These are phyloP conservation scores for Colinus virginianus DNA, from an alignment of 2,113 vertebrate species.

Conservation along the genomic window DNA sequence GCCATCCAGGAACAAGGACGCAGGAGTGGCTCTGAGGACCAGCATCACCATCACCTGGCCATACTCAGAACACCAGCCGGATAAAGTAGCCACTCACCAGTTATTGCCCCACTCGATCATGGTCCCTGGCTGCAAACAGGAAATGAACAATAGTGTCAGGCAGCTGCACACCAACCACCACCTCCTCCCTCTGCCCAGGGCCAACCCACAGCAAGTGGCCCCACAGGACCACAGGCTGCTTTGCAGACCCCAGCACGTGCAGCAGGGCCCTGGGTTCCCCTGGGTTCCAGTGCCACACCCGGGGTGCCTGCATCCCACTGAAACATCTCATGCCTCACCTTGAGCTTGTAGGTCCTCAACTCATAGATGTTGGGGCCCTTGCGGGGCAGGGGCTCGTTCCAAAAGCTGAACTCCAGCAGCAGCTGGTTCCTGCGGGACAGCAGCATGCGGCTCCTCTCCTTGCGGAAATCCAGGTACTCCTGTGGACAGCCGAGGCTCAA, in stretches of 20 bases:
- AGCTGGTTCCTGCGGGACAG: conserved; percentile 92
- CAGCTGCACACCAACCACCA: not conserved
- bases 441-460: conserved; percentile 92
- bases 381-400: conserved; percentile 92
- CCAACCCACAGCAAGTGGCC: too few species aligned
- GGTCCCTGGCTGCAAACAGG: conserved; percentile 88
- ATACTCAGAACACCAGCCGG: not conserved
- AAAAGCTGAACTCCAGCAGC: conserved; percentile 97
- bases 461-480: conserved; percentile 90
- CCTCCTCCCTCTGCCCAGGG: fast-evolving
- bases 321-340: conserved; percentile 73
- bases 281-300: not conserved
- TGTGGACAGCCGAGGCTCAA: conserved; percentile 10
- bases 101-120: conserved; percentile 99
- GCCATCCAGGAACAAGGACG: not conserved
- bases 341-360: conserved; percentile 90
- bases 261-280: not conserved
- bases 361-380: conserved; percentile 92
- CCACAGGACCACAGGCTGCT: not conserved
- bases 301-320: not conserved
- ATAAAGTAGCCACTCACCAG: conserved; percentile 82
- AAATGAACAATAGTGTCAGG: not conserved
- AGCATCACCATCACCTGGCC: not conserved
- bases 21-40: not conserved
- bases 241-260: not conserved